These are phyloP conservation scores for Rhopilema esculentum DNA, from an alignment of 30 jellyfish, hydroid and myxozoan genomes.

Conservation along the genomic window DNA sequence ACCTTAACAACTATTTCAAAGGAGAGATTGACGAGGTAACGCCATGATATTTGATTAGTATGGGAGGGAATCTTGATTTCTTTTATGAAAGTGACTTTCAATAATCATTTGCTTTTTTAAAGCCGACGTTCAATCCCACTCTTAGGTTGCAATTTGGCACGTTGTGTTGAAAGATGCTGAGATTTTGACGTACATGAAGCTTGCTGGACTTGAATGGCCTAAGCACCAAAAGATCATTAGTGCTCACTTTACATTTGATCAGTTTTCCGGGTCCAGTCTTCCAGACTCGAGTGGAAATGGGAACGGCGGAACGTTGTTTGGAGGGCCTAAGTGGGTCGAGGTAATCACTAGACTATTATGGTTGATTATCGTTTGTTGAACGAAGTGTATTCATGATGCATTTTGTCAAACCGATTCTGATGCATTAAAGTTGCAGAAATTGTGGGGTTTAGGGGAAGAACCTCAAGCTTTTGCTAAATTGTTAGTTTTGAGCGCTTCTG, in stretches of 20 bases:
- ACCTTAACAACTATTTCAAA: constrained; percentile 56
- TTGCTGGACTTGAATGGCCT: constrained; percentile 93
- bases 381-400: too few species aligned
- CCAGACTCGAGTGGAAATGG: constrained; percentile 79
- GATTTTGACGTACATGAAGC: constrained; percentile 68
- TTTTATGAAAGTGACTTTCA: not conserved
- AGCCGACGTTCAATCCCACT: too few species aligned
- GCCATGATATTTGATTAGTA: not conserved
- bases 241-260: constrained; percentile 90
- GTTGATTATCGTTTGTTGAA: too few species aligned
- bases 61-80: too few species aligned
- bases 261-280: constrained; percentile 66
- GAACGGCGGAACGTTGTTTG: constrained; percentile 67
- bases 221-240: constrained; percentile 81
- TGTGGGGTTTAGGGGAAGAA: too few species aligned
- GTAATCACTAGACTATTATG: constrained; percentile 20
- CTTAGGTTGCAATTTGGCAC: constrained; percentile 85
- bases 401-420: too few species aligned
- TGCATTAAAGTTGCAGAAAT: too few species aligned
- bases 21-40: constrained; percentile 91
- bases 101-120: not conserved
- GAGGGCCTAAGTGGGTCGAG: constrained; percentile 88
- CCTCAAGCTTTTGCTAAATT: too few species aligned
- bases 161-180: constrained; percentile 68
- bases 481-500: too few species aligned